phyloP scores from a whole-genome alignment of 2,888 invertebrate species.

The Acleris sparsana region DNA sequence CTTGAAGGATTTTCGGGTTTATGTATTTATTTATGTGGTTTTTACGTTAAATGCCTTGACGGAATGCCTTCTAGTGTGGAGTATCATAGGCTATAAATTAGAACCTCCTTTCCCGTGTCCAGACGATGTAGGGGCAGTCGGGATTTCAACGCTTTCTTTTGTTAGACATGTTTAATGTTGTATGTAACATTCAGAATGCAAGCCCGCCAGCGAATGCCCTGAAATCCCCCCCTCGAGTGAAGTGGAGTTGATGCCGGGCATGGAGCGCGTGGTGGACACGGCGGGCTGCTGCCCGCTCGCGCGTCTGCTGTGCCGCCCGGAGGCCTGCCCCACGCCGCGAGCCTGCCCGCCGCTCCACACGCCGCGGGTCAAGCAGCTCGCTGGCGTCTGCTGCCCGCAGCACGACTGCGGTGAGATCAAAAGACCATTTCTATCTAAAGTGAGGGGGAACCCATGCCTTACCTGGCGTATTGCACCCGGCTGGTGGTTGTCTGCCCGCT shows the following conservation, averaged over 20 bases:
- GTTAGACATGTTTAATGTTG: not conserved
- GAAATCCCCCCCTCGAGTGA: conserved; percentile 66
- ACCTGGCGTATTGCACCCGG: too few species aligned
- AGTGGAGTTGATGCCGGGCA: conserved; percentile 83
- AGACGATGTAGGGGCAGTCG: too few species aligned
- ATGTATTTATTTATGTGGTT: too few species aligned
- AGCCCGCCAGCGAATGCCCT: conserved; percentile 88
- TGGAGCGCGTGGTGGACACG: conserved; percentile 71
- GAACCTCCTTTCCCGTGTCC: too few species aligned
- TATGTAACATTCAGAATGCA: conserved; percentile 84
- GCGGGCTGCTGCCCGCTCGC: conserved; percentile 88
- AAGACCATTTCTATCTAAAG: not conserved
- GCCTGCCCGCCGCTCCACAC: conserved; percentile 84
- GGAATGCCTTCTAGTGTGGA: too few species aligned
- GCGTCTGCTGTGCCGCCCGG: conserved; percentile 84
- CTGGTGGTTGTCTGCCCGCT: too few species aligned
- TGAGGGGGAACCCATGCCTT: too few species aligned
- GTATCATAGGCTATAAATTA: too few species aligned
- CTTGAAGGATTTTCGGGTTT: too few species aligned
- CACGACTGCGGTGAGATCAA: conserved; percentile 85
- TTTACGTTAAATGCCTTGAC: too few species aligned
- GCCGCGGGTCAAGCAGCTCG: conserved; percentile 54
- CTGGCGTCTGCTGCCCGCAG: conserved; percentile 85
- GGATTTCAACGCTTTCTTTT: not conserved
- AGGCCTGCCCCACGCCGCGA: conserved; percentile 85